A percentile compares a stretch with the other conserved stretches of the same genome.
phyloP scores from a whole-genome alignment of 1,140 invertebrate genomes.

The Lanistes nyassanus region DNA sequence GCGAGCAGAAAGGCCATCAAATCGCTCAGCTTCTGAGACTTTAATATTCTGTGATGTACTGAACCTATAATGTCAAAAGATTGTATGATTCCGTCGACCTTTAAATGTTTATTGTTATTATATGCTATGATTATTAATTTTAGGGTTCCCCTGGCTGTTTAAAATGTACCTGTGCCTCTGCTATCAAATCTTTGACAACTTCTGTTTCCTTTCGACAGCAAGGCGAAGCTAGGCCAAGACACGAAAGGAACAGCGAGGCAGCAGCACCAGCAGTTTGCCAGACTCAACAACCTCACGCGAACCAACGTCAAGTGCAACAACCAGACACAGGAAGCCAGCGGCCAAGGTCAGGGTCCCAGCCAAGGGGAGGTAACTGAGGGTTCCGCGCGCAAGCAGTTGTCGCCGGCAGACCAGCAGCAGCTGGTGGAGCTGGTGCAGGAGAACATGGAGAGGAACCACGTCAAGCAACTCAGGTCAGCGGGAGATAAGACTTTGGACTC shows the following conservation, averaged over 20 bases:
- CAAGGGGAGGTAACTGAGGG: background rate
- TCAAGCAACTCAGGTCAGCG: conserved; percentile 54
- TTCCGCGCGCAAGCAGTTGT: conserved; percentile 37
- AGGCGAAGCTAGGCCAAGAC: conserved; percentile 41
- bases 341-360: conserved; percentile 29
- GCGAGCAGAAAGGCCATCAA: too few relatives aligned
- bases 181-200: too few relatives aligned
- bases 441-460: conserved; percentile 90
- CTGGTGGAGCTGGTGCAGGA: conserved; percentile 87
- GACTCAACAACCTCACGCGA: conserved; percentile 52
- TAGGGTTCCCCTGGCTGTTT: too few relatives aligned
- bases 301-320: conserved; percentile 50
- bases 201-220: too few relatives aligned
- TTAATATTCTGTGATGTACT: too few relatives aligned
- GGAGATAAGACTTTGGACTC: too few relatives aligned
- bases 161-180: too few relatives aligned
- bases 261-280: conserved; percentile 45
- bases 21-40: too few relatives aligned
- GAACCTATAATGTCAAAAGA: too few relatives aligned
- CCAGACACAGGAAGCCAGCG: conserved; percentile 35
- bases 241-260: conserved; percentile 22
- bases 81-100: too few relatives aligned
- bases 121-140: too few relatives aligned
- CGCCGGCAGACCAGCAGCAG: conserved; percentile 73
- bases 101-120: too few relatives aligned